phyloP scores from a whole-genome alignment of 2,113 vertebrate genomes.

The Trinectes maculatus region DNA sequence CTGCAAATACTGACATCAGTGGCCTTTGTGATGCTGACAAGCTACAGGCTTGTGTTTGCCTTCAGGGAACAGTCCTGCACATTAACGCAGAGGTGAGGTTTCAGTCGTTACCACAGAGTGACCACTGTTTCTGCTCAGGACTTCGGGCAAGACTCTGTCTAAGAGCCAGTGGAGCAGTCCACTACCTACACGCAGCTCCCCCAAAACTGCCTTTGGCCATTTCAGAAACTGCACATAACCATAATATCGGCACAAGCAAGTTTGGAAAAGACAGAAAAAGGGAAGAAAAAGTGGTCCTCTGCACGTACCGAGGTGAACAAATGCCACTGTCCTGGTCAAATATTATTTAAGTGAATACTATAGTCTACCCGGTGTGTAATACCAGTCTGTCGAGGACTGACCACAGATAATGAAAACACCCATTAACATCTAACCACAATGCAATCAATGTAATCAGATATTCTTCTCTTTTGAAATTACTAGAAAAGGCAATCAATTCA shows the following conservation, averaged over 20 bases:
- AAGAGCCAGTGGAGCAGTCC: constrained; percentile 51
- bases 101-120: constrained; percentile 47
- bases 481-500: background rate
- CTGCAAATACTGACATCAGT: constrained; percentile 41
- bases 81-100: constrained; percentile 46
- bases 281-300: background rate
- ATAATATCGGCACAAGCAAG: constrained; percentile 50
- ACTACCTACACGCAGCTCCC: constrained; percentile 37
- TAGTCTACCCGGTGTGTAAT: too few relatives aligned
- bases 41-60: constrained; percentile 45
- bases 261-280: constrained; percentile 32
- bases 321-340: constrained; percentile 11
- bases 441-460: too few relatives aligned
- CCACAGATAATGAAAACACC: background rate
- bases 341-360: too few relatives aligned
- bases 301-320: background rate
- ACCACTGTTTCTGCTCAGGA: constrained; percentile 44
- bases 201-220: constrained; percentile 52
- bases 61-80: constrained; percentile 34
- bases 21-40: constrained; percentile 39
- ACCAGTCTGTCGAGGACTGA: too few relatives aligned
- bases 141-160: constrained; percentile 47
- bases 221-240: constrained; percentile 53
- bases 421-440: background rate
- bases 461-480: too few relatives aligned